A percentile compares a stretch with the other conserved stretches of the same genome.
These are phyloP conservation scores for Brotula barbata DNA, from an alignment of 2,797 vertebrate genomes.

Conservation along the genomic window DNA sequence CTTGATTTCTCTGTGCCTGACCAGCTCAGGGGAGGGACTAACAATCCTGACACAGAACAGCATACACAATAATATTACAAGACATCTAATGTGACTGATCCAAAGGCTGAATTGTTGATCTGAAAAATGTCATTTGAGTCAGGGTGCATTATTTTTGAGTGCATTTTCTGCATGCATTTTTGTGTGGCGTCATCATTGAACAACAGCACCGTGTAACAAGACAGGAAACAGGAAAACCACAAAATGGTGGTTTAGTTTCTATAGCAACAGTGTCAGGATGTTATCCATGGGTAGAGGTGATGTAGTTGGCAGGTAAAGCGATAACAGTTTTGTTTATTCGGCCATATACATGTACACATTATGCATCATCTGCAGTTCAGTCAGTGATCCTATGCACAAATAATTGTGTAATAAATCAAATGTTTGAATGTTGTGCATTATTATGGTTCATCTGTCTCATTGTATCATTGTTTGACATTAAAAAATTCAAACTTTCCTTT, in stretches of 20 bases:
- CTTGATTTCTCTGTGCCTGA: conserved; percentile 87
- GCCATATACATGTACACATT: conserved; percentile 5
- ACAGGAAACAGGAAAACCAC: conserved; percentile 87
- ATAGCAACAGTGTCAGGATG: conserved; percentile 78
- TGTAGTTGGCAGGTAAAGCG: conserved; percentile 52
- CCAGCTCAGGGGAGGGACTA: conserved; percentile 80
- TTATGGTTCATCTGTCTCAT: background rate
- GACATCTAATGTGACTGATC: background rate
- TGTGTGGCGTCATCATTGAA: conserved; percentile 47
- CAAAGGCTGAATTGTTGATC: background rate
- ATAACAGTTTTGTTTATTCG: conserved; percentile 19
- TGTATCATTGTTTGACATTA: background rate
- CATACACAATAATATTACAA: conserved; percentile 4
- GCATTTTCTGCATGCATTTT: conserved; percentile 21
- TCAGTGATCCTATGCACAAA: background rate
- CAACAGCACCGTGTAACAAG: conserved; percentile 37
- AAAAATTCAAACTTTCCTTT: conserved; percentile 2
- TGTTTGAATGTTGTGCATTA: background rate
- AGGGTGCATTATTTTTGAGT: conserved; percentile 3
- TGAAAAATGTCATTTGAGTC: background rate
- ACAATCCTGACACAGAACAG: conserved; percentile 60
- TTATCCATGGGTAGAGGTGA: conserved; percentile 58
- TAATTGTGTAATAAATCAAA: background rate
- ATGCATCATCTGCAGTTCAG: background rate
- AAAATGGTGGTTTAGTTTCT: conserved; percentile 67